Evolutionary conservation across 2,113 vertebrate species (phyloP), one percentile per base, ranked within the genome.

Genomic region (Neogale vison): DNA sequence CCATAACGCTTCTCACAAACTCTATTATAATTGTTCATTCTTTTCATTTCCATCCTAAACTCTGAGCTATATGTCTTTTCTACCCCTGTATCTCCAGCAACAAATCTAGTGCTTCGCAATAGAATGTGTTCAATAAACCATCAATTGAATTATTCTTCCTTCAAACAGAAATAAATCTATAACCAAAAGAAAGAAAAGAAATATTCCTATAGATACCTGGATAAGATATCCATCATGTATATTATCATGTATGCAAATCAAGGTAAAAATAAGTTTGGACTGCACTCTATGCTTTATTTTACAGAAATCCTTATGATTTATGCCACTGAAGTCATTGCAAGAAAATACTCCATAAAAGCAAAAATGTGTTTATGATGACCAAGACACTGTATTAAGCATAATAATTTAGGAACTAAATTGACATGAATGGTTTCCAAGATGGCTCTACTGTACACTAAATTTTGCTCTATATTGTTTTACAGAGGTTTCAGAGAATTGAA

Each of bases 351-450:
- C 23, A 59, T 52, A 81, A 87, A 83, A 15, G 39, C 31, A 96
- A 96, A 83, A 92, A 79, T 12, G 3, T 65, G 15, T 21, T 86
- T 89, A 42, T 83, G 42, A 79, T 94, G 80, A 96, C 36, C 45
- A 95, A 89, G 39, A 65, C 7, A 20, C 1, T 61, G 2, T 79
- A 29, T 52, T 92, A 79, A 29, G 36, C 5, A 83, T 52, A 89
- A 71, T 82, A 89, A 83, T 63, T 94, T 93, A 83, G 39, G 77
- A 6, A 84, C 3, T 50, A 97, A 95, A 74, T 79, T 94, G 84
- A 88, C 26, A 26, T 23, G 42, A 76, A 76, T 55, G 6, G 15
- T 67, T 84, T 97, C 10, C 29, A 92, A 76, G n/a, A 81, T 67
- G 55, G n/a, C 39, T 39, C 10, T 84, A 67, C 67, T 11, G 8